Evolutionary conservation across 2,888 invertebrate genomes (phyloP).

Genomic region (Mesorhabditis spiculigera): DNA sequence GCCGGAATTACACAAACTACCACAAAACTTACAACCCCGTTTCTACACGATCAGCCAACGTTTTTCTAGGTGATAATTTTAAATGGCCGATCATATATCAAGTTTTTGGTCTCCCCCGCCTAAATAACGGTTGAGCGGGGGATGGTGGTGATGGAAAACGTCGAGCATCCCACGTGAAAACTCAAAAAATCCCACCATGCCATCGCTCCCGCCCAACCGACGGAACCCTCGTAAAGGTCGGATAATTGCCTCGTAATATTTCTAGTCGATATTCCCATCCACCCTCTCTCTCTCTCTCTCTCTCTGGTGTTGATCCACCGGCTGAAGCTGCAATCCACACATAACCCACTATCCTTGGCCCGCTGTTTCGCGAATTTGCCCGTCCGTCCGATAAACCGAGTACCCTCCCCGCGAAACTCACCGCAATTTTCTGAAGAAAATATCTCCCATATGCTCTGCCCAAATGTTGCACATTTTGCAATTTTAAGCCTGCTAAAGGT

Average conservation of each 20-base stretch:
- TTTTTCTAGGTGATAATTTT: slow-evolving; percentile 4
- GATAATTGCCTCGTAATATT: too few relatives aligned
- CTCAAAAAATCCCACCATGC: too few relatives aligned
- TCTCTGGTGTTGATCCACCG: too few relatives aligned
- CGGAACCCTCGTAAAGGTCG: too few relatives aligned
- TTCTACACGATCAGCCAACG: neutral
- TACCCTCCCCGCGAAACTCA: slow-evolving; percentile 19
- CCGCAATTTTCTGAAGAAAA: neutral
- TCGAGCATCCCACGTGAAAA: neutral
- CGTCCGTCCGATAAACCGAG: slow-evolving; percentile 13
- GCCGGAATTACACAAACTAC: neutral
- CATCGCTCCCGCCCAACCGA: too few relatives aligned
- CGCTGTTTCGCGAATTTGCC: slow-evolving; percentile 9
- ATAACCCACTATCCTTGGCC: slow-evolving; percentile 10
- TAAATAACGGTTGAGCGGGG: neutral
- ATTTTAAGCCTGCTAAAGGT: too few relatives aligned
- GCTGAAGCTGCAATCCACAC: too few relatives aligned
- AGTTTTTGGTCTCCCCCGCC: slow-evolving; percentile 2
- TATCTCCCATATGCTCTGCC: too few relatives aligned
- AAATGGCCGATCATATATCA: neutral
- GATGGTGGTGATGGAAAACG: too few relatives aligned
- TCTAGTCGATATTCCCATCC: slow-evolving; percentile 1
- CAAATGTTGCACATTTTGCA: too few relatives aligned
- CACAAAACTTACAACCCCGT: too few relatives aligned
- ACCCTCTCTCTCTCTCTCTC: neutral